These are phyloP conservation scores for Pavo muticus DNA, from an alignment of 2,113 vertebrate species.

Conservation along the genomic window DNA sequence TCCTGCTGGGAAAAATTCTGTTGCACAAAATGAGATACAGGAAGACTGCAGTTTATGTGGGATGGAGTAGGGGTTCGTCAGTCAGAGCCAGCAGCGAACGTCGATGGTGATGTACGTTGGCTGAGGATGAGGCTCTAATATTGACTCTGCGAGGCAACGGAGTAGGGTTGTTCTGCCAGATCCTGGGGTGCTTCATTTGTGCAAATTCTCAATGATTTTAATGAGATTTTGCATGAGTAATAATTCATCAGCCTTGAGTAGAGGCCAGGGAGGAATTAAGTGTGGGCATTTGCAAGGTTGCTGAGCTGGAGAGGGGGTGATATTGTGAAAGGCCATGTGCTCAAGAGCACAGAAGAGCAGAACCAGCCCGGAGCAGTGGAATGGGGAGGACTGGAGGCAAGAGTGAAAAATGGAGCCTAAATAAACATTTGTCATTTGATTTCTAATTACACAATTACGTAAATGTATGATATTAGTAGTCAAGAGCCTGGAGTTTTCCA, in stretches of 20 bases:
- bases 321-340: fast-evolving
- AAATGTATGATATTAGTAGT: constrained; percentile 77
- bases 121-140: fast-evolving
- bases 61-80: fast-evolving
- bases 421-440: constrained; percentile 68
- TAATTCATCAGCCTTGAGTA: not conserved
- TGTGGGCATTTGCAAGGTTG: not conserved
- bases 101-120: fast-evolving
- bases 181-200: not conserved
- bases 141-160: fast-evolving
- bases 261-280: not conserved
- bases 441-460: constrained; percentile 77
- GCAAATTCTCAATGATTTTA: not conserved
- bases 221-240: not conserved
- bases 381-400: not conserved
- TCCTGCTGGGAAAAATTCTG: not conserved
- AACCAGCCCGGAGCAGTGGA: not conserved
- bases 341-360: not conserved
- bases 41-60: fast-evolving
- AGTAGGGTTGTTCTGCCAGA: not conserved
- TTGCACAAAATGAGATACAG: fast-evolving
- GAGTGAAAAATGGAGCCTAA: not conserved
- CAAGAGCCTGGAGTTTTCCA: constrained; percentile 77
- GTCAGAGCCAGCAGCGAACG: fast-evolving
- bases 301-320: not conserved